Evolutionary conservation across 2,888 invertebrate species (phyloP), one percentile per base, ranked within the genome.

Genomic region (Gymnocheta viridis): DNA sequence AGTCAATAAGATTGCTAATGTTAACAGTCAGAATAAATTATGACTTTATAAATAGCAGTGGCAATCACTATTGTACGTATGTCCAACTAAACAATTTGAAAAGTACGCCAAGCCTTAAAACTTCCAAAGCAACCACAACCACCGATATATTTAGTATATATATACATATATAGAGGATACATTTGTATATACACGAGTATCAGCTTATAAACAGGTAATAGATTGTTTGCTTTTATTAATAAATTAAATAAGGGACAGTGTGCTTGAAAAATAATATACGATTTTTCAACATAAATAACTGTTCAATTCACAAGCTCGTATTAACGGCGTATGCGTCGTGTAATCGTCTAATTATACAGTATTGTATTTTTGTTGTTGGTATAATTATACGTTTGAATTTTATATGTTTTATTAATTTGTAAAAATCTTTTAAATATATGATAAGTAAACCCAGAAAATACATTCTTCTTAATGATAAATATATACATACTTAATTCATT

Each of bases 71-170:
- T 35, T 35, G 41, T 22, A 35, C 22, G 38, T 51, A n/a, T 6
- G 4, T 47, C 9, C 49, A 51, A 29, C 14, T 19, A 38, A 51
- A 62, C 9, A 27, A 69, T 56, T 72, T 49, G 4, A 77, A 77
- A 77, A 69, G 77, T 77, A 49, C 67, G 77, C 67, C 77, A 67
- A 77, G 58, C 77, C 67, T 77, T 67, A 58, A 69, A 67, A 58
- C 60, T n/a, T 3, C 10, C 22, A 22, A 2, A 6, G 27, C 10
- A 17, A 44, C 32, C n/a, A 29, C 38, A 51, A 27, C 27, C 27
- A 27, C 6, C 14, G 24, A 27, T 51, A 24, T 14, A n/a, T n/a
- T n/a, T 22, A 22, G 32, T 49, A 49, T n/a, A n/a, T n/a, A n/a
- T n/a, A n/a, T n/a, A n/a, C n/a, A n/a, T n/a, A n/a, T n/a, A n/a